Percentiles rank a stretch among this genome's conserved stretches.
Evolutionary conservation across 2,113 vertebrate species (phyloP).

Genomic region (Platanista minor): DNA sequence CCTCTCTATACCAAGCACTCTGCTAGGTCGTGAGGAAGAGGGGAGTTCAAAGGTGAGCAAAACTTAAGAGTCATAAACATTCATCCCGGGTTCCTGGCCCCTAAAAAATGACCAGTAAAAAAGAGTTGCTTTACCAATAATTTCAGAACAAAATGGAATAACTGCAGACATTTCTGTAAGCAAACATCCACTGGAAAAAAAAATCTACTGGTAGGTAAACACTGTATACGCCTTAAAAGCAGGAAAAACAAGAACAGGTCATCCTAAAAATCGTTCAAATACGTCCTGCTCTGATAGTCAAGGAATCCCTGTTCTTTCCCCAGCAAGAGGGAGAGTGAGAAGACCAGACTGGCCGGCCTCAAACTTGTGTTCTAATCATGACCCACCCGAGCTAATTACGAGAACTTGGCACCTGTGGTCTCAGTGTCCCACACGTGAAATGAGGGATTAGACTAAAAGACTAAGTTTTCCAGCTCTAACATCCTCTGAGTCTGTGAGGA

Average conservation of each 20-base stretch:
- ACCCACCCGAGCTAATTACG: not conserved
- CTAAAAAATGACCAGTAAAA: not conserved
- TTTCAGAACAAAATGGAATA: not conserved
- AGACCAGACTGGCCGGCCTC: not conserved
- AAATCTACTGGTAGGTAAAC: not conserved
- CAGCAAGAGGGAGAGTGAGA: not conserved
- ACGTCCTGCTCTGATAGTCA: not conserved
- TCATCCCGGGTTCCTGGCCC: not conserved
- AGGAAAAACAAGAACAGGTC: not conserved
- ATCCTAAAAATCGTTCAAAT: not conserved
- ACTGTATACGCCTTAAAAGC: not conserved
- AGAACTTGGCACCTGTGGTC: not conserved
- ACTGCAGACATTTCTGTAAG: not conserved
- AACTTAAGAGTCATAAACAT: not conserved
- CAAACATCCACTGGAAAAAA: not conserved
- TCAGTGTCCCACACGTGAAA: not conserved
- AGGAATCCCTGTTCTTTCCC: not conserved
- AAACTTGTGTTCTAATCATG: not conserved
- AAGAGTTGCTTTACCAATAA: not conserved
- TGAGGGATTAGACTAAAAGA: not conserved
- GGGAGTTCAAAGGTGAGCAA: not conserved
- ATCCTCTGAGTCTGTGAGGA: not conserved
- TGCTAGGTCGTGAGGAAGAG: not conserved
- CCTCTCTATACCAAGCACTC: not conserved
- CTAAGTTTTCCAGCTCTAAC: not conserved